Base-by-base conservation (phyloP, 1,140 invertebrate genomes). In the Maniola jurtina region DNA sequence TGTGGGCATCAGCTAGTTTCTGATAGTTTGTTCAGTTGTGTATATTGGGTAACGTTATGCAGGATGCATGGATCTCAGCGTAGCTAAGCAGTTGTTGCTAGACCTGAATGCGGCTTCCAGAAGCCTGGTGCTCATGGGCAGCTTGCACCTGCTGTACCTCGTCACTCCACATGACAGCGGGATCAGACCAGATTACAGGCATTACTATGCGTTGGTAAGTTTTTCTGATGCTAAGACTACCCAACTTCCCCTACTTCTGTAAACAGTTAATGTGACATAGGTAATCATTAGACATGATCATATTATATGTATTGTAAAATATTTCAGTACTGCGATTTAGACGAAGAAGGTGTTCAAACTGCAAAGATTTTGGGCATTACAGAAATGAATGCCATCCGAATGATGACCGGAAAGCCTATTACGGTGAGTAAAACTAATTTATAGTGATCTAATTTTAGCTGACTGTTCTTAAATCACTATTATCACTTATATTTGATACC, bases 291-390 rank as follows among this genome's bases (percentile, higher is more conserved):
- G n/a, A n/a, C n/a, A n/a, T n/a, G n/a, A n/a, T 25, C 25, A 25
- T 25, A 25, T 50, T 50, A 9, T 7, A 50, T 2, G 14, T 9
- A 15, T n/a, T 50, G 13, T 25, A 5, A 45, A 13, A 40, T 16
- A 34, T 87, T 92, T 64, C 75, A 95, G 93, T 93, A 93, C 58
- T 91, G 83, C 45, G 81, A 85, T 59, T 83, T 95, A 71, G 81
- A 91, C 34, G 80, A 89, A 33, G 92, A 92, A 70, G 93, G 93
- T 57, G 79, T 94, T 62, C 89, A 93, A 64, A 93, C 95, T 8
- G 94, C 95, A 11, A 92, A 91, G 75, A 82, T 94, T 10, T 72
- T 96, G 8, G 95, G 95, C 25, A 93, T 96, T 61, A 94, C 92
- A 1, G 95, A 96, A 82, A 89, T 91, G 33, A 91, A 92, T 15